phyloP scores from a whole-genome alignment of 2,888 invertebrate species.

The Drosophila mayaguana region DNA sequence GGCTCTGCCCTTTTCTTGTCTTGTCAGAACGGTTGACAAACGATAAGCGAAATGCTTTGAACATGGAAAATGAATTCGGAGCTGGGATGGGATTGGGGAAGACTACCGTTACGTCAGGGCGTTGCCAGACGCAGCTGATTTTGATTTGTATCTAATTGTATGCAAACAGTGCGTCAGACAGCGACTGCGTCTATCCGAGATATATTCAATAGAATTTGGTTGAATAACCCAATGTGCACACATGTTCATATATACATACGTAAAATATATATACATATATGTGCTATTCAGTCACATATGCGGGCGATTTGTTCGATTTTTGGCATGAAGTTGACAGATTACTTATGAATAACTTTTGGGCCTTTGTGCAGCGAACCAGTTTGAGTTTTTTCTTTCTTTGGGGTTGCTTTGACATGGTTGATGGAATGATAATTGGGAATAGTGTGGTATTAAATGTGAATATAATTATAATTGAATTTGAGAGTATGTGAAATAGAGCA shows the following conservation, averaged over 20 bases:
- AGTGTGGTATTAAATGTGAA: constrained; percentile 8
- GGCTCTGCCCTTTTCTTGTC: constrained; percentile 76
- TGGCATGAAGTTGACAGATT: constrained; percentile 77
- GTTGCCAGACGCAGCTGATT: constrained; percentile 71
- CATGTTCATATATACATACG: neutral
- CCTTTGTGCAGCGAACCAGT: constrained; percentile 51
- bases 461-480: constrained; percentile 20
- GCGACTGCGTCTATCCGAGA: constrained; percentile 27
- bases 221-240: constrained; percentile 17
- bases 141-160: constrained; percentile 80
- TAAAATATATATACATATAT: constrained; percentile 7
- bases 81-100: constrained; percentile 21
- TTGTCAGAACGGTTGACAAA: constrained; percentile 76
- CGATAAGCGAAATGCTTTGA: constrained; percentile 54
- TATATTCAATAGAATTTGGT: constrained; percentile 39
- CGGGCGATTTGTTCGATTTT: constrained; percentile 75
- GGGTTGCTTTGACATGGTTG: constrained; percentile 38
- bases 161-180: constrained; percentile 68
- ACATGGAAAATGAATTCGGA: constrained; percentile 15
- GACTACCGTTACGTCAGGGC: constrained; percentile 39
- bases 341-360: constrained; percentile 60
- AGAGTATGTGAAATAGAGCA: constrained; percentile 12
- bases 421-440: constrained; percentile 22
- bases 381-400: constrained; percentile 4
- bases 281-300: constrained; percentile 45